Percentiles rank a stretch among this genome's conserved stretches.
Evolutionary conservation across 1,140 invertebrate species (phyloP).

Genomic region (Achroia grisella): DNA sequence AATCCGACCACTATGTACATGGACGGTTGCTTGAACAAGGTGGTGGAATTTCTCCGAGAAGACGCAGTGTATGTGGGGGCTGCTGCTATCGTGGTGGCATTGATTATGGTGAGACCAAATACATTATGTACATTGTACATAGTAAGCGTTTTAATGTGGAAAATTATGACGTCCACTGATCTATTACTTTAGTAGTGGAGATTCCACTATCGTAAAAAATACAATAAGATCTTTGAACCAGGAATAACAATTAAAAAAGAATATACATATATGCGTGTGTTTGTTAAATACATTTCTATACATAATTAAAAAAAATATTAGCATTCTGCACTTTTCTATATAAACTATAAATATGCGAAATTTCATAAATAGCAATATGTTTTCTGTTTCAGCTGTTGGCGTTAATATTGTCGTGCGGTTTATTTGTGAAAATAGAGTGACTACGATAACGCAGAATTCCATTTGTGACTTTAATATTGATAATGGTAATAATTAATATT

Average conservation of each 20-base stretch:
- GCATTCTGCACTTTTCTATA: too few relatives aligned
- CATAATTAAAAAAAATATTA: too few relatives aligned
- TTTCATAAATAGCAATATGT: slow-evolving; percentile 3
- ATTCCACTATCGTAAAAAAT: too few relatives aligned
- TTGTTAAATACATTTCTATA: background rate
- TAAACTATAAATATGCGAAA: too few relatives aligned
- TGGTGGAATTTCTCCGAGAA: slow-evolving; percentile 81
- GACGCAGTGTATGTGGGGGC: slow-evolving; percentile 87
- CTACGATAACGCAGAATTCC: slow-evolving; percentile 1
- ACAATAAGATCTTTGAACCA: too few relatives aligned
- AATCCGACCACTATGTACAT: slow-evolving; percentile 79
- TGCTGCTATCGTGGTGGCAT: slow-evolving; percentile 86
- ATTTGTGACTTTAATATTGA: slow-evolving; percentile 15
- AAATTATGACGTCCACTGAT: too few relatives aligned
- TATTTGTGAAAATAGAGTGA: slow-evolving; percentile 84
- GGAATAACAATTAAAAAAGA: background rate
- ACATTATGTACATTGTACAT: too few relatives aligned
- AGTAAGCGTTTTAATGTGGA: too few relatives aligned
- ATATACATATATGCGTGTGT: background rate
- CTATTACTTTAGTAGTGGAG: too few relatives aligned
- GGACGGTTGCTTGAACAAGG: slow-evolving; percentile 82
- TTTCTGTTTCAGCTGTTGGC: slow-evolving; percentile 78
- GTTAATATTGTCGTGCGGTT: slow-evolving; percentile 81
- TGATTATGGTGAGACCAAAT: slow-evolving; percentile 80
- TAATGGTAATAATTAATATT: slow-evolving; percentile 16